These are phyloP conservation scores for Neuroterus valhalla DNA, from an alignment of 1,140 invertebrate genomes.

Conservation along the genomic window DNA sequence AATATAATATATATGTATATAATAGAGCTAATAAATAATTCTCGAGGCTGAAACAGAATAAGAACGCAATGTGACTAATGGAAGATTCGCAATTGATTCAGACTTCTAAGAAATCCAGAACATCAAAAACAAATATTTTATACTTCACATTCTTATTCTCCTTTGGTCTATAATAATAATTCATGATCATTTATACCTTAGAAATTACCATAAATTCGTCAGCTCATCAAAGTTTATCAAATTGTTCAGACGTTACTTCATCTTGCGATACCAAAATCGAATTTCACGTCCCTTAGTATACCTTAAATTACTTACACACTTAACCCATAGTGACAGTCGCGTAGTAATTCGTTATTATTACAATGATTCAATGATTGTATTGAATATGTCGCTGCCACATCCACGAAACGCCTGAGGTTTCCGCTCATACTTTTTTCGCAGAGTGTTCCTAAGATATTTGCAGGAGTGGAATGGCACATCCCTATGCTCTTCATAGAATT, in stretches of 20 bases:
- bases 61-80: constrained; percentile 2
- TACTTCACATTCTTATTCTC: constrained; percentile 30
- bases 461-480: constrained; percentile 3
- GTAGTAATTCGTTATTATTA: constrained; percentile 14
- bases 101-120: constrained; percentile 11
- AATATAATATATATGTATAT: constrained; percentile 42
- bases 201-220: constrained; percentile 19
- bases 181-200: constrained; percentile 20
- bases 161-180: constrained; percentile 9
- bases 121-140: constrained; percentile 33
- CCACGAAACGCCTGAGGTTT: background rate
- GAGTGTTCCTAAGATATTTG: background rate
- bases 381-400: constrained; percentile 23
- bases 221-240: constrained; percentile 10
- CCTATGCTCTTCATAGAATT: background rate
- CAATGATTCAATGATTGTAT: background rate
- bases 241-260: background rate
- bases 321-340: constrained; percentile 38
- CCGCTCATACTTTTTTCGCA: background rate
- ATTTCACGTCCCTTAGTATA: constrained; percentile 8
- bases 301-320: constrained; percentile 44
- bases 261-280: background rate
- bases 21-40: constrained; percentile 60
- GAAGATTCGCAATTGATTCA: background rate
- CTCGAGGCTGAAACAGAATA: constrained; percentile 40